Base-by-base conservation (phyloP, 2,797 vertebrate species). In the Selene dorsalis region DNA sequence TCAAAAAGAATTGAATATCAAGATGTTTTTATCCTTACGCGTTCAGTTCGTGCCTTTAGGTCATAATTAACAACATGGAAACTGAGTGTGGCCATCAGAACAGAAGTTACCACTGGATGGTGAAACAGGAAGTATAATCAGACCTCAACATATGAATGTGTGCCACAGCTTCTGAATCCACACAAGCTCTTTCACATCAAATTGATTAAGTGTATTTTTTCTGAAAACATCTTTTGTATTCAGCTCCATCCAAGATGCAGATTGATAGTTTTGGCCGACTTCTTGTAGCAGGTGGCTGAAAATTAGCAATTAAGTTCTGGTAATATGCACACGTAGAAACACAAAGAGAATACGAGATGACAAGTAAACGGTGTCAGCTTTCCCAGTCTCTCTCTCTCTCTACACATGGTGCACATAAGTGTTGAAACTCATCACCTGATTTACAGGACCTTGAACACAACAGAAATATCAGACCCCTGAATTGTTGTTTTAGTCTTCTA, bases 221-320 rank as follows among this genome's bases (percentile, higher is more conserved):
- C 26, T 20, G 17, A 32, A 28, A 13, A 22, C n/a, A 45, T 70
- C 0, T 39, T 30, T 60, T 63, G 13, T 18, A 73, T 48, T 64
- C 39, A 52, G 35, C 10, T 38, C 56, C 66, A 63, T 57, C 58
- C 57, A 17, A 45, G 35, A 63, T 22, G 12, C 30, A 50, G 24
- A 64, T 48, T 70, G 82, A 78, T 69, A 45, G 26, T 69, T 75
- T 80, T 77, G 70, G 53, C 73, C 24, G 28, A 20, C 8, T 39
- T 58, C 38, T 68, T 53, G 43, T 39, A 39, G 69, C 63, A 68
- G 69, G 26, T 70, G 65, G 55, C 52, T 69, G 30, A 32, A 63
- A 70, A 75, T 73, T 39, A 52, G 56, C 58, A 58, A 38, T 67
- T 48, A 60, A 55, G 55, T 63, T 39, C 28, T 71, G 45, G 45